Base-by-base conservation (phyloP, 2,888 invertebrate species). In the Seladonia tumulorum region DNA sequence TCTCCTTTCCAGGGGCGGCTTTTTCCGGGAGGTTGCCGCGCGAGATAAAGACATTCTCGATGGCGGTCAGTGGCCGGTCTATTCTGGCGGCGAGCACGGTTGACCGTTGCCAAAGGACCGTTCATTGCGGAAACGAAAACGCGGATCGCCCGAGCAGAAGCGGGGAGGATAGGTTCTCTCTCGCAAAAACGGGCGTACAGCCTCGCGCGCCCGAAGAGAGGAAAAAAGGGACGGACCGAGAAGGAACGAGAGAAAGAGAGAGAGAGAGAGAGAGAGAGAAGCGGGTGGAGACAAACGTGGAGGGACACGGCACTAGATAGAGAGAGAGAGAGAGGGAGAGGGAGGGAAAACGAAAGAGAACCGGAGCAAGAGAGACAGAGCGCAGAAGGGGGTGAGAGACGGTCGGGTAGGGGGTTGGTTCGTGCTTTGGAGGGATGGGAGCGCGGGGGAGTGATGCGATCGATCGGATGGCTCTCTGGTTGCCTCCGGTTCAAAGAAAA, bases 401-500 rank as follows among this genome's bases (percentile, higher is more conserved):
- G 39, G 35, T 12, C 10, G 39, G 10, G 39, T 8, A 81, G 45
- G 16, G 60, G 16, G 60, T 63, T n/a, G 42, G 35, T 29, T 7
- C 45, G 77, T 18, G 35, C 25, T 42, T 47, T 35, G 49, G 53
- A 66, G 22, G 39, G 49, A 49, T 8, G 14, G 39, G n/a, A 81
- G 77, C 57, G 72, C 57, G 18, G 66, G 75, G 70, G 75, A 68
- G 81, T 53, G 82, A 87, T 79, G 90, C 91, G 87, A 93, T 93
- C 93, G 93, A 93, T 93, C 93, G 92, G 92, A 87, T 88, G 90
- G 89, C 88, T 90, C 90, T 90, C 90, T 88, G 89, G 89, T 89
- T 90, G 89, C 91, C 90, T 92, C 90, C 87, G 91, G 91, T 91
- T 93, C 92, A 93, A 93, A 93, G 92, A 93, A 92, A 92, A 93